Percentiles rank a stretch among this genome's conserved stretches.
Conservation (phyloP, 2,797 vertebrate species). For the Coendou prehensilis region DNA sequence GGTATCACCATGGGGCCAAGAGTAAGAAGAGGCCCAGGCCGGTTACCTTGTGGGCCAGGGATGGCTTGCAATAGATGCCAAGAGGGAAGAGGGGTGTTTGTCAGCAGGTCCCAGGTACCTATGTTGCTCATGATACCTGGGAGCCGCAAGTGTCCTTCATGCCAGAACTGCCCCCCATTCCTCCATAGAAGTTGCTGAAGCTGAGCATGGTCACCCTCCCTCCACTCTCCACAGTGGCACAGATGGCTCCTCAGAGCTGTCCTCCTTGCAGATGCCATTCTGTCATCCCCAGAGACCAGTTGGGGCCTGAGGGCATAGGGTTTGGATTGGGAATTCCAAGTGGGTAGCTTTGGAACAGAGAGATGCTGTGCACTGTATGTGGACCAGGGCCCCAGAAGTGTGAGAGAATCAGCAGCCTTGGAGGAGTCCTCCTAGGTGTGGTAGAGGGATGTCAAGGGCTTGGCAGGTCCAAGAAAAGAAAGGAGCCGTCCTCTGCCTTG, state of each 20-base stretch:
- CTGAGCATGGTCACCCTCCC: neutral
- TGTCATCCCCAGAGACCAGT: neutral
- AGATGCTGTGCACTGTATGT: rapidly evolving
- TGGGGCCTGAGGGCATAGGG: neutral
- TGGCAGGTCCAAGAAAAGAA: neutral
- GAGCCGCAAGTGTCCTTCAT: neutral
- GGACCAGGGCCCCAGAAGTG: neutral
- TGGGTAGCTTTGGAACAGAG: neutral
- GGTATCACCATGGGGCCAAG: neutral
- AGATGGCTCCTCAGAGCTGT: neutral
- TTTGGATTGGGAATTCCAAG: neutral
- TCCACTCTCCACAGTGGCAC: neutral
- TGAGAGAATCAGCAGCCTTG: too few species aligned
- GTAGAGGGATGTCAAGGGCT: neutral
- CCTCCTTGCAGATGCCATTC: neutral
- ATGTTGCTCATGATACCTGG: neutral
- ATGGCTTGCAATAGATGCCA: neutral
- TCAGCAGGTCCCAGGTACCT: neutral
- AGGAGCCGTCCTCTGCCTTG: too few species aligned
- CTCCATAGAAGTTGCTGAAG: neutral
- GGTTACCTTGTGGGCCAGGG: neutral
- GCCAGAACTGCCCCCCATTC: neutral
- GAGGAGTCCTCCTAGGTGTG: neutral
- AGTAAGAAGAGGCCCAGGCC: neutral
- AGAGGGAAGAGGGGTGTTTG: neutral